These are phyloP conservation scores for Brienomyrus brachyistius DNA, from an alignment of 2,113 vertebrate species.

Conservation along the genomic window DNA sequence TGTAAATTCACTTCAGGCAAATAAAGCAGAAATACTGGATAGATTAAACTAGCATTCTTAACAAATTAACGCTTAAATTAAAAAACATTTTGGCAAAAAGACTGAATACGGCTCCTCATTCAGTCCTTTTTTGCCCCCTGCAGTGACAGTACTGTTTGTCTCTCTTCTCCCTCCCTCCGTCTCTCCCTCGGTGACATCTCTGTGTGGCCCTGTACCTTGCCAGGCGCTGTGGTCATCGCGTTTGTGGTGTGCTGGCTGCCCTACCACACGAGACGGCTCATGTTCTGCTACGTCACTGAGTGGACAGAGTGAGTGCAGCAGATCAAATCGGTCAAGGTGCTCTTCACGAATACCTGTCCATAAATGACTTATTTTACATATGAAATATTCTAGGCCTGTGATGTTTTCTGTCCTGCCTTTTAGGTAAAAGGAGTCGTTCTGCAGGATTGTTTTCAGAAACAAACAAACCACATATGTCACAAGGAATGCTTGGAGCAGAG, in stretches of 20 bases:
- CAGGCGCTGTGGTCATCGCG: slow-evolving; percentile 88
- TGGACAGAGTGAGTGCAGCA: slow-evolving; percentile 82
- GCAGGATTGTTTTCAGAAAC: background rate
- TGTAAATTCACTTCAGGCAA: background rate
- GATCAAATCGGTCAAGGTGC: background rate
- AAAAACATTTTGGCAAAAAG: background rate
- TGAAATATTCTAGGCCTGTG: background rate
- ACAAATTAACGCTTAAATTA: too few species aligned
- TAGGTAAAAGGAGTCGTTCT: background rate
- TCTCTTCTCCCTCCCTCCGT: background rate
- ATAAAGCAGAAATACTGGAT: background rate
- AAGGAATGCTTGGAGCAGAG: background rate
- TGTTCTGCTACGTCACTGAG: slow-evolving; percentile 85
- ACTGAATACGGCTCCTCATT: background rate
- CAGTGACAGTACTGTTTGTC: background rate
- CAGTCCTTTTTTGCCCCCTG: background rate
- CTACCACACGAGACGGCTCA: slow-evolving; percentile 84
- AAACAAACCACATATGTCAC: background rate
- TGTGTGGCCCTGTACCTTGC: background rate
- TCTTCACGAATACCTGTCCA: background rate
- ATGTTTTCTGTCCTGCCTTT: background rate
- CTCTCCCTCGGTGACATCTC: background rate
- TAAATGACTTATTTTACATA: background rate
- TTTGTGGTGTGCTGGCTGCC: slow-evolving; percentile 96
- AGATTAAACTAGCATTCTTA: too few species aligned